Evolutionary conservation across 1,140 invertebrate species (phyloP), one percentile per base, ranked within the genome.

Genomic region (Planococcus citri): DNA sequence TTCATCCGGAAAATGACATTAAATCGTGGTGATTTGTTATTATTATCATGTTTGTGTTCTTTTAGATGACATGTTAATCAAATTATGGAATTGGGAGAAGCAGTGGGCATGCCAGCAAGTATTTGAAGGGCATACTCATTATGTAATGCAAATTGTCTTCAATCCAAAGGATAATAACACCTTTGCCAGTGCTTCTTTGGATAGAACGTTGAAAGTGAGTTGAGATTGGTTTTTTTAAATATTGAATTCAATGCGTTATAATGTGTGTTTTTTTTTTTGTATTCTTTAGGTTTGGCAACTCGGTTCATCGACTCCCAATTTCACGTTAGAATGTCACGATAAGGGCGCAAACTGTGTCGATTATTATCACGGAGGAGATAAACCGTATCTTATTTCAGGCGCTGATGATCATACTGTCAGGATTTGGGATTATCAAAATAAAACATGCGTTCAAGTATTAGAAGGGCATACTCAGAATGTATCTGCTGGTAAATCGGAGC

Each of bases 161-260:
- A 99, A 99, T 82, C 97, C 97, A 0, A 99, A 99, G 79, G 97
- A 99, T 77, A 99, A 98, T 78, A 99, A 99, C 78, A 98, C 96
- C n/a, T 99, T 99, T 82, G 97, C 96, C 4, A 97, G 93, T 77
- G 97, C 96, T 25, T 98, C 96, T 22, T 82, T 99, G 1, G 97
- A 99, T 80, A 87, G 94, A 72, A 98, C 95, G 0, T 88, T 99
- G 6, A 99, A 99, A 85, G 92, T 90, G 78, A 74, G 73, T 70
- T 68, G 70, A 27, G 14, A 76, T 17, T 29, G 17, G 14, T 68
- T 69, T 69, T 9, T 51, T 51, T 9, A 17, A 51, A 51, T 51
- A 64, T 24, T 6, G 4, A 25, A 24, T 24, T 25, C 3, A 24
- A 2, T 17, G 22, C 4, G 24, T 64, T 64, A 17, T 69, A 12